These are phyloP conservation scores for Elysia chlorotica DNA, from an alignment of 1,140 invertebrate species.

Conservation along the genomic window DNA sequence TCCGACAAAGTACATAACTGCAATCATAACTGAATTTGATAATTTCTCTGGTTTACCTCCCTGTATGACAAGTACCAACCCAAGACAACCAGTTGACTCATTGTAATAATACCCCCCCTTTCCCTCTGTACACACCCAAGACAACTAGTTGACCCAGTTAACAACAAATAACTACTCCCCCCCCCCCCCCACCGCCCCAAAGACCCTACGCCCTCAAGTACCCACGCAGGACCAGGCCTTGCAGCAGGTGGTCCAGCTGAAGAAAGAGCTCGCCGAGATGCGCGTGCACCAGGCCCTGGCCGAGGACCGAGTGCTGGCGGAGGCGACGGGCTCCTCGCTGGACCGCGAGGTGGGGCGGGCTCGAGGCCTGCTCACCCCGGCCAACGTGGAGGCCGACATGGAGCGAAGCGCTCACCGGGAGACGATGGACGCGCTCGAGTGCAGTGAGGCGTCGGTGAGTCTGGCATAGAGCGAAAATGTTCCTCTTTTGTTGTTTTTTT, in stretches of 20 bases:
- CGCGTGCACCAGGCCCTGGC: constrained; percentile 51
- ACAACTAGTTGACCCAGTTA: too few species aligned
- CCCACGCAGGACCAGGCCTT: constrained; percentile 56
- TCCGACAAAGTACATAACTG: too few species aligned
- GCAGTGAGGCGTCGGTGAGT: constrained; percentile 59
- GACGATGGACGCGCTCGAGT: constrained; percentile 57
- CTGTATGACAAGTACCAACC: too few species aligned
- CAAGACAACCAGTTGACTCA: too few species aligned
- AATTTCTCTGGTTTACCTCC: too few species aligned
- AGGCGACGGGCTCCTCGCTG: constrained; percentile 32
- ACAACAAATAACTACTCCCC: too few species aligned
- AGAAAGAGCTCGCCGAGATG: constrained; percentile 61
- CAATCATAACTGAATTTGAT: too few species aligned
- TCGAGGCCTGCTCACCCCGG: constrained; percentile 37
- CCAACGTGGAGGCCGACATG: constrained; percentile 52
- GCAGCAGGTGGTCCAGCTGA: constrained; percentile 58
- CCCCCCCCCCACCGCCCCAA: too few species aligned
- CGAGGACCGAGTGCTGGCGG: constrained; percentile 41
- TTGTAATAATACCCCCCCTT: too few species aligned
- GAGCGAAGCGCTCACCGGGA: constrained; percentile 59
- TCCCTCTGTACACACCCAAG: too few species aligned
- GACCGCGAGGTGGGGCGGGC: constrained; percentile 50
- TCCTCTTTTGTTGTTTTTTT: background rate
- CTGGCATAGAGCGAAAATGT: background rate
- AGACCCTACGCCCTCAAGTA: too few species aligned